These are phyloP conservation scores for Tridacna crocea DNA, from an alignment of 2,888 invertebrate species.

Conservation along the genomic window DNA sequence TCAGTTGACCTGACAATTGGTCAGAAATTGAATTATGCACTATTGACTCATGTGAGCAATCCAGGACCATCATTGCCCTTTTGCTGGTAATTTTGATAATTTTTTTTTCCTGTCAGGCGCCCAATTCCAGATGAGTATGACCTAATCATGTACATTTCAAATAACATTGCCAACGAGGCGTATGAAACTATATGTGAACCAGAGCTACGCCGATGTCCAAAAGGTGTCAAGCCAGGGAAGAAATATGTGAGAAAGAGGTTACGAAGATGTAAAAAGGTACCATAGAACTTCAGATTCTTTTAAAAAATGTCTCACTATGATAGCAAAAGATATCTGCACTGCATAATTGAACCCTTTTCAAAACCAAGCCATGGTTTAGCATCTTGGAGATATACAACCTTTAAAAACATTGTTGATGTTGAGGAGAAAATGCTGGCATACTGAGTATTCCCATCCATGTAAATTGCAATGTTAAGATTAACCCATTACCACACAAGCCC, in stretches of 20 bases:
- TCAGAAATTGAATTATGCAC: too few species aligned
- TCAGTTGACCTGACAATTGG: too few species aligned
- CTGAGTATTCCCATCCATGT: too few species aligned
- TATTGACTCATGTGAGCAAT: too few species aligned
- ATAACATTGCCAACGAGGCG: slow-evolving; percentile 77
- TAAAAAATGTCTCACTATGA: neutral
- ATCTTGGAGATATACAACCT: neutral
- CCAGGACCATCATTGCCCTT: too few species aligned
- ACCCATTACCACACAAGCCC: too few species aligned
- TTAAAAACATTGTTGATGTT: neutral
- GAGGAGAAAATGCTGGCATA: neutral
- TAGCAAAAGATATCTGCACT: neutral
- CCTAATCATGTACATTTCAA: slow-evolving; percentile 75
- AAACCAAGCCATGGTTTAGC: neutral
- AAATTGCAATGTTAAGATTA: too few species aligned
- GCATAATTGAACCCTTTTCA: neutral
- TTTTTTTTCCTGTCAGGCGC: slow-evolving; percentile 66
- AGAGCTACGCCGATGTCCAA: neutral
- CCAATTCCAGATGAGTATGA: slow-evolving; percentile 82
- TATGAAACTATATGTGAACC: slow-evolving; percentile 77
- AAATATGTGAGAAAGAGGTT: slow-evolving; percentile 12
- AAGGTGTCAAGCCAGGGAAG: slow-evolving; percentile 10
- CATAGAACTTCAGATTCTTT: too few species aligned
- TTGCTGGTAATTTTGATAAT: too few species aligned
- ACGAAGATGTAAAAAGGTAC: slow-evolving; percentile 14